Conservation (phyloP, 1,140 invertebrate genomes). For the Drosophila pectinifera region DNA sequence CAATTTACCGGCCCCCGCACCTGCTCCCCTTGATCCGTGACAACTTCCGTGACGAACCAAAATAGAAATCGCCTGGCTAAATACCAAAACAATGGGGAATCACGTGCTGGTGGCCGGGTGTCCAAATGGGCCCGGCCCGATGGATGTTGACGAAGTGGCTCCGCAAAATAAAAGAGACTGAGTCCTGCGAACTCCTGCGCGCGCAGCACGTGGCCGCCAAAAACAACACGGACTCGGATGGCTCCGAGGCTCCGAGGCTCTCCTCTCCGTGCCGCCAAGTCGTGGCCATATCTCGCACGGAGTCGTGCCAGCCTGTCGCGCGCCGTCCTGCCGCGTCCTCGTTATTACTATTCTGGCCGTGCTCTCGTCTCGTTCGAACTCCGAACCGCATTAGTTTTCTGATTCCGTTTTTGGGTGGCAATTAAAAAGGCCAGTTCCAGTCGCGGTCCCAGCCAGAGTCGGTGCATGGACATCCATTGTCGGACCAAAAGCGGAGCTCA, state of each 20-base stretch:
- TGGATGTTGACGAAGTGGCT: constrained; percentile 66
- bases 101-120: constrained; percentile 49
- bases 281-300: constrained; percentile 29
- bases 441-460: constrained; percentile 17
- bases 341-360: constrained; percentile 60
- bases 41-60: constrained; percentile 58
- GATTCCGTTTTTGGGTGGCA: constrained; percentile 56
- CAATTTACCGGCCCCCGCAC: constrained; percentile 27
- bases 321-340: constrained; percentile 63
- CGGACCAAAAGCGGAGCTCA: constrained; percentile 62
- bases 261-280: constrained; percentile 31
- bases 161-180: constrained; percentile 49
- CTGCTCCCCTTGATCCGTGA: constrained; percentile 4
- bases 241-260: constrained; percentile 22
- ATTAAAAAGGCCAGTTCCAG: constrained; percentile 56
- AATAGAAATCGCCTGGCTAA: constrained; percentile 56
- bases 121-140: constrained; percentile 31
- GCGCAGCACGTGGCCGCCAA: constrained; percentile 77
- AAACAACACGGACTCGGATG: constrained; percentile 49
- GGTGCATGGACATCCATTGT: constrained; percentile 68
- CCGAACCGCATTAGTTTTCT: constrained; percentile 32
- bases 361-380: constrained; percentile 52
- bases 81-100: constrained; percentile 32
- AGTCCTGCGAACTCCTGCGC: constrained; percentile 65
- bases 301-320: constrained; percentile 53